Conservation (phyloP, 2,888 invertebrate genomes). For the Stramonita haemastoma region DNA sequence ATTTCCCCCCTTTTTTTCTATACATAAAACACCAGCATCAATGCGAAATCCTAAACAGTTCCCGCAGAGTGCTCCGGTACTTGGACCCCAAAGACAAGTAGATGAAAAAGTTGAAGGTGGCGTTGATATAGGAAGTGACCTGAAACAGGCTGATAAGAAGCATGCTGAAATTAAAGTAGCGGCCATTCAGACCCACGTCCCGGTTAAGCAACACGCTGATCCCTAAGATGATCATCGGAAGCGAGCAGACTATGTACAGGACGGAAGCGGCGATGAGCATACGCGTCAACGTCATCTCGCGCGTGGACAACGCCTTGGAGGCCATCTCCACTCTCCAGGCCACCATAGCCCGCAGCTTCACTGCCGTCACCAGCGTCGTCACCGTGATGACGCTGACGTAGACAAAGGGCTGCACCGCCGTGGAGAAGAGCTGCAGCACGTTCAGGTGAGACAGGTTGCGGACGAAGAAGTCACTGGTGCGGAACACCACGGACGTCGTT, state of each 20-base stretch:
- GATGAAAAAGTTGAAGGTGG: background rate
- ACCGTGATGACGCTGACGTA: background rate
- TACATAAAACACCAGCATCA: too few relatives aligned
- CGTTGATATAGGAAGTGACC: background rate
- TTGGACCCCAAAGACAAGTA: background rate
- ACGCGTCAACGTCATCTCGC: conserved; percentile 14
- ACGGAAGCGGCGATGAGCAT: background rate
- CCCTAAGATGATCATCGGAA: background rate
- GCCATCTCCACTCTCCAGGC: conserved; percentile 11
- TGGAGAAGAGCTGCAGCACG: background rate
- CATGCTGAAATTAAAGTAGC: background rate
- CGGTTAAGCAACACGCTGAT: background rate
- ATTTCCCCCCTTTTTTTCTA: too few relatives aligned
- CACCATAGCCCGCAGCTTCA: conserved; percentile 19
- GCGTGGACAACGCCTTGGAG: background rate
- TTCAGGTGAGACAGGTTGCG: background rate
- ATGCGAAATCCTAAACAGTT: too few relatives aligned
- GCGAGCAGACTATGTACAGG: background rate
- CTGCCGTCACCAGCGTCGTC: background rate
- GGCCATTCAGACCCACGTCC: background rate
- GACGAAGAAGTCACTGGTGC: background rate
- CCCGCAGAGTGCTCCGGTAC: background rate
- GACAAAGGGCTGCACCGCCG: background rate
- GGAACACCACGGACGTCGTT: background rate
- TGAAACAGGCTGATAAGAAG: background rate